Evolutionary conservation across 1,140 invertebrate species (phyloP).

Genomic region (Luehdorfia chinensis): DNA sequence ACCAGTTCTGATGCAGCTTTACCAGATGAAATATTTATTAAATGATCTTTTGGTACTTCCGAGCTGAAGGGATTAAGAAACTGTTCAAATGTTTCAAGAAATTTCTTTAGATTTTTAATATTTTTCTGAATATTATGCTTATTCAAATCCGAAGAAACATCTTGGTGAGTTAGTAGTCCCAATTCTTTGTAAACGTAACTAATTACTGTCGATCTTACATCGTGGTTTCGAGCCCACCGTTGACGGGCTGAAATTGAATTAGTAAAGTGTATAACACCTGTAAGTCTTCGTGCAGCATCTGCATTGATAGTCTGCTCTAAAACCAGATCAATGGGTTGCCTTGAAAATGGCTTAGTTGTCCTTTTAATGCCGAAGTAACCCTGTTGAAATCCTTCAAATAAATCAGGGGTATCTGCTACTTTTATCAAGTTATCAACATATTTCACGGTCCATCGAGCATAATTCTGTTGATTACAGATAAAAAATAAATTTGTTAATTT

Average conservation of each 20-base stretch:
- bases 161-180: conserved; percentile 19
- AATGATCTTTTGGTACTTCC: conserved; percentile 3
- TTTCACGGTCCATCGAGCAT: conserved; percentile 36
- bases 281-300: conserved; percentile 33
- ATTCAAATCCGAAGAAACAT: conserved; percentile 20
- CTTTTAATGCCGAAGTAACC: conserved; percentile 33
- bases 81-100: conserved; percentile 1
- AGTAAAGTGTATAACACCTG: conserved; percentile 33
- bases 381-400: conserved; percentile 14
- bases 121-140: conserved; percentile 18
- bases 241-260: conserved; percentile 35
- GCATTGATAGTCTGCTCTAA: conserved; percentile 41
- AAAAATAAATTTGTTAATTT: conserved; percentile 53
- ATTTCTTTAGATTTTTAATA: not conserved
- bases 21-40: conserved; percentile 21
- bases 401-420: conserved; percentile 25
- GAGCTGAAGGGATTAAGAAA: conserved; percentile 20
- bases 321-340: conserved; percentile 36
- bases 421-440: conserved; percentile 39
- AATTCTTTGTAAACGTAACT: conserved; percentile 11
- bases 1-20: conserved; percentile 17
- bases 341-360: conserved; percentile 40
- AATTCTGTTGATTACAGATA: conserved; percentile 45
- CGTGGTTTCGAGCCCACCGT: conserved; percentile 26
- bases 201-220: conserved; percentile 22